phyloP scores from a whole-genome alignment of 2,113 vertebrate genomes.

The Hippocampus abdominalis region DNA sequence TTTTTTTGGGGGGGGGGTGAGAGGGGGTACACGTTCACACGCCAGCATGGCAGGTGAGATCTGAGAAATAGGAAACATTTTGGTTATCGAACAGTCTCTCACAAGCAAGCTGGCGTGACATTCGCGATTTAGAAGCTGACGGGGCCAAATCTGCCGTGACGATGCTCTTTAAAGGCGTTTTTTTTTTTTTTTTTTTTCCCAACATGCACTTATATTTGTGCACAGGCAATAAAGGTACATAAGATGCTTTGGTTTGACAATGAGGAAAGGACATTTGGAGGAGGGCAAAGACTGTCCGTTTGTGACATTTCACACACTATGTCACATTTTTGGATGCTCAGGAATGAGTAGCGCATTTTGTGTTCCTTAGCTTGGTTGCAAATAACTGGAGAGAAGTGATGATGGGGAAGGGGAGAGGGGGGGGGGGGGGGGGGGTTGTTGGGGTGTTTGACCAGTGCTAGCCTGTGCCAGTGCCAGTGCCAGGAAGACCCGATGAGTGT shows the following conservation, averaged over 20 bases:
- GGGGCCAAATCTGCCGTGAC: conserved; percentile 7
- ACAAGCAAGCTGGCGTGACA: conserved; percentile 6
- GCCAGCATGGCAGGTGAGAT: conserved; percentile 34
- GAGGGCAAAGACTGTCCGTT: background rate
- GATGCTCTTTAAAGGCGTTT: conserved; percentile 36
- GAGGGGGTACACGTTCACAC: conserved; percentile 17
- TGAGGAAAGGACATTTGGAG: background rate
- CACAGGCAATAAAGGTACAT: conserved; percentile 47
- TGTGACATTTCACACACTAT: background rate
- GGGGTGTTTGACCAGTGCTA: conserved; percentile 43
- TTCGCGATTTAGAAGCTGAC: background rate
- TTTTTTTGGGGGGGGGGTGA: background rate
- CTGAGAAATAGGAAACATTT: conserved; percentile 52
- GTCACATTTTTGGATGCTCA: background rate
- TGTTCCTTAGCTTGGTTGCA: background rate
- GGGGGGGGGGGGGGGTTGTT: background rate
- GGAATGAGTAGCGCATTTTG: conserved; percentile 27
- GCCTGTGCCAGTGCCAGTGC: conserved; percentile 58
- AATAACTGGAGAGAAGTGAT: background rate
- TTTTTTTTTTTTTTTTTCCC: conserved; percentile 31
- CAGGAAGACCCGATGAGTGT: conserved; percentile 57
- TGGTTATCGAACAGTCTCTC: conserved; percentile 61
- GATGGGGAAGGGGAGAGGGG: background rate
- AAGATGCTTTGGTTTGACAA: conserved; percentile 56
- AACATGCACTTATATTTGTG: conserved; percentile 23